Evolutionary conservation across 1,140 invertebrate genomes (phyloP).

Genomic region (Luehdorfia chinensis): DNA sequence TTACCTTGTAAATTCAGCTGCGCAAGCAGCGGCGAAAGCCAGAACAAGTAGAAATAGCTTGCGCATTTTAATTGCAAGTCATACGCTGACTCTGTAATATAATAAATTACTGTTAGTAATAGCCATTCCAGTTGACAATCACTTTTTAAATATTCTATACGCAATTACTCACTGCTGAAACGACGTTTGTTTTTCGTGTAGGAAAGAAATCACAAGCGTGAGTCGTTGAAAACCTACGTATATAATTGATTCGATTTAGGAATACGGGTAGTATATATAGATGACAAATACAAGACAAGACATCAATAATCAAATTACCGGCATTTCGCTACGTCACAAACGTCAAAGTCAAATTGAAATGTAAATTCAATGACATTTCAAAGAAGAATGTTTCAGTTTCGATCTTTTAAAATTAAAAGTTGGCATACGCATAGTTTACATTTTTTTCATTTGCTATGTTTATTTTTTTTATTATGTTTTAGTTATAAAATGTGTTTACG

Average conservation of each 20-base stretch:
- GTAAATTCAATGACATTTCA: too few relatives aligned
- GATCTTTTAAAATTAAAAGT: too few relatives aligned
- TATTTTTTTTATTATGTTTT: too few relatives aligned
- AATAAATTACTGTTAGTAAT: slow-evolving; percentile 8
- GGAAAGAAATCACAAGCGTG: background rate
- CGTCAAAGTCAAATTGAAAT: too few relatives aligned
- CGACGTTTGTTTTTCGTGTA: background rate
- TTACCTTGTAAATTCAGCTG: slow-evolving; percentile 46
- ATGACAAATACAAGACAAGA: slow-evolving; percentile 3
- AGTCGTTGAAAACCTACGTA: slow-evolving; percentile 1
- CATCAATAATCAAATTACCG: slow-evolving; percentile 11
- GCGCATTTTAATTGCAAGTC: slow-evolving; percentile 49
- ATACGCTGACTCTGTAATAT: slow-evolving; percentile 28
- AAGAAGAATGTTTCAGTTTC: too few relatives aligned
- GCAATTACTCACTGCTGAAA: background rate
- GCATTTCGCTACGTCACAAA: slow-evolving; percentile 3
- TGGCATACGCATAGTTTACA: too few relatives aligned
- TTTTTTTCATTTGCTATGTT: too few relatives aligned
- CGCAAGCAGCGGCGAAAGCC: slow-evolving; percentile 34
- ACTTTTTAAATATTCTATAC: background rate
- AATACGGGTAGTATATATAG: too few relatives aligned
- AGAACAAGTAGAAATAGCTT: slow-evolving; percentile 39
- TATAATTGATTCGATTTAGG: slow-evolving; percentile 7
- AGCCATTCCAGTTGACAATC: too few relatives aligned
- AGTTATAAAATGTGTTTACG: too few relatives aligned